Base-by-base conservation (phyloP, 2,797 vertebrate species). In the Bradypodion ventrale region DNA sequence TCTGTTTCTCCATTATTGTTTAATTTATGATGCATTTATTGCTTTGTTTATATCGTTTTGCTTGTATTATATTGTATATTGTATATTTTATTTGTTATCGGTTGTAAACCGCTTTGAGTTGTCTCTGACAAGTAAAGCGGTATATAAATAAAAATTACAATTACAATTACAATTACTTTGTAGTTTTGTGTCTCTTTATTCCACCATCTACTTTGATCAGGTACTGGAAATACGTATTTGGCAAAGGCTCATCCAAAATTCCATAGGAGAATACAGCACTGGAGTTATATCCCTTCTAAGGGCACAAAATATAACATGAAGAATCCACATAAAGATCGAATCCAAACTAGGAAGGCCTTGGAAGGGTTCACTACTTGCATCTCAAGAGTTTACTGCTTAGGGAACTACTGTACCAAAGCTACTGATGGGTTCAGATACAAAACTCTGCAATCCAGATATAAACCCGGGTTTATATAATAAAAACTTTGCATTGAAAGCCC, bases 141-240 rank as follows among this genome's bases (percentile, higher is more conserved):
- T n/a, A n/a, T n/a, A n/a, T n/a, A n/a, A n/a, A n/a, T n/a, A n/a
- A n/a, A n/a, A n/a, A n/a, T n/a, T n/a, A n/a, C n/a, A n/a, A n/a
- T n/a, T n/a, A n/a, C n/a, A n/a, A n/a, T n/a, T n/a, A n/a, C n/a
- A n/a, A n/a, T n/a, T n/a, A n/a, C n/a, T n/a, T n/a, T n/a, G n/a
- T n/a, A 69, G 73, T 84, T 70, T 46, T 60, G 75, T 80, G 66
- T 81, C 40, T 83, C 69, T 70, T 44, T 76, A 82, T 73, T 42
- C 78, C 82, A 79, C 66, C 87, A 49, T 65, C n/a, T n/a, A 25
- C 62, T 65, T 83, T 83, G 82, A 77, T 84, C 78, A 23, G 5
- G 23, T 69, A 81, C 87, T 84, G 15, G 5, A 46, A 62, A 35
- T 12, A 74, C 46, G 5, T 19, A 6, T 40, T 56, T 56, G 65